Conservation (phyloP, 1,140 invertebrate species). For the Spodoptera frugiperda region DNA sequence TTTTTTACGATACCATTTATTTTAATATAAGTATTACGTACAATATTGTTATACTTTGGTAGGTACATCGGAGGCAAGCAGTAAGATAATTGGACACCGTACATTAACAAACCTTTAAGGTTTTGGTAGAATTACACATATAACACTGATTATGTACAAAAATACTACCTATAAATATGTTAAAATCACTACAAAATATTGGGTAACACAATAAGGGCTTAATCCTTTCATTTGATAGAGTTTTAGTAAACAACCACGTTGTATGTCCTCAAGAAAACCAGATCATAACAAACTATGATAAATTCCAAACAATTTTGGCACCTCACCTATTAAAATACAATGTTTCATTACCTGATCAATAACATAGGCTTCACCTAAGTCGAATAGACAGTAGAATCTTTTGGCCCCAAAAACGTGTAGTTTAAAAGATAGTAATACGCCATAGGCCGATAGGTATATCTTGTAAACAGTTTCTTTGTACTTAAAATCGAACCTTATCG, state of each 20-base stretch:
- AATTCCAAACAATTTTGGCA: slow-evolving; percentile 45
- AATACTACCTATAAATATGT: slow-evolving; percentile 38
- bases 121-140: slow-evolving; percentile 38
- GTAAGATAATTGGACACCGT: slow-evolving; percentile 42
- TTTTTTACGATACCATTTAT: slow-evolving; percentile 57
- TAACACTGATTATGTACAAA: slow-evolving; percentile 40
- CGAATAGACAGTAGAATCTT: slow-evolving; percentile 36
- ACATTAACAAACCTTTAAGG: slow-evolving; percentile 35
- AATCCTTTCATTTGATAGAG: slow-evolving; percentile 1
- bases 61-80: slow-evolving; percentile 45
- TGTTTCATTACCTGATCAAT: slow-evolving; percentile 21
- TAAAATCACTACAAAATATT: slow-evolving; percentile 42
- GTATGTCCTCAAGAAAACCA: not conserved
- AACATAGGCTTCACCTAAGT: slow-evolving; percentile 32
- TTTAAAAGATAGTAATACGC: slow-evolving; percentile 38
- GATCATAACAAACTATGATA: not conserved
- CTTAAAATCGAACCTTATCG: slow-evolving; percentile 39
- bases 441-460: slow-evolving; percentile 44
- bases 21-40: slow-evolving; percentile 45
- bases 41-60: slow-evolving; percentile 50
- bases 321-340: slow-evolving; percentile 41
- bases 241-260: not conserved
- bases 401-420: slow-evolving; percentile 54
- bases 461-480: slow-evolving; percentile 45
- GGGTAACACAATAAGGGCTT: slow-evolving; percentile 34